Evolutionary conservation across 2,797 vertebrate genomes (phyloP).

Genomic region (Hirundo rustica): DNA sequence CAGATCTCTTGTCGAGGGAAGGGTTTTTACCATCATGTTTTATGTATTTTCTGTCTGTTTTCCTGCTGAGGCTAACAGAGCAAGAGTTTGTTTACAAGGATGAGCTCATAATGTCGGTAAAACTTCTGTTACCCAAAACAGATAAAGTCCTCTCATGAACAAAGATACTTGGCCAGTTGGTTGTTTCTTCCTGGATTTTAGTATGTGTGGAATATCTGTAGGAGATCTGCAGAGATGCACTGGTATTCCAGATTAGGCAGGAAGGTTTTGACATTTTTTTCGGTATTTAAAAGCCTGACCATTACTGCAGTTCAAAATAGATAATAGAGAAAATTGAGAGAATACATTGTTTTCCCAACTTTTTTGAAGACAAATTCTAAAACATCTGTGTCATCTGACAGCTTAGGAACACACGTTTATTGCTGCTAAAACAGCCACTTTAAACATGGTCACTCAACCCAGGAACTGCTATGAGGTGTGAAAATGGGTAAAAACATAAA

Average conservation of each 20-base stretch:
- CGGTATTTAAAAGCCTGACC: background rate
- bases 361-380: background rate
- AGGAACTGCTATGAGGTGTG: background rate
- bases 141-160: background rate
- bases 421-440: background rate
- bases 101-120: background rate
- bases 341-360: background rate
- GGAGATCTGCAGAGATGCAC: background rate
- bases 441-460: background rate
- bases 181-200: background rate
- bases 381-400: background rate
- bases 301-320: background rate
- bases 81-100: background rate
- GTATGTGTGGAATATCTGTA: background rate
- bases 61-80: background rate
- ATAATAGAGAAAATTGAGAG: background rate
- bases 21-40: background rate
- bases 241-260: background rate
- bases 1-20: background rate
- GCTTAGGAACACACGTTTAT: background rate
- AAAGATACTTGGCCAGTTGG: background rate
- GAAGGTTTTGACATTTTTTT: background rate
- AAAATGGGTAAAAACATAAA: background rate
- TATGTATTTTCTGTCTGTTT: background rate
- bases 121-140: background rate